phyloP scores from a whole-genome alignment of 1,140 invertebrate species.

The Venustaconcha ellipsiformis region DNA sequence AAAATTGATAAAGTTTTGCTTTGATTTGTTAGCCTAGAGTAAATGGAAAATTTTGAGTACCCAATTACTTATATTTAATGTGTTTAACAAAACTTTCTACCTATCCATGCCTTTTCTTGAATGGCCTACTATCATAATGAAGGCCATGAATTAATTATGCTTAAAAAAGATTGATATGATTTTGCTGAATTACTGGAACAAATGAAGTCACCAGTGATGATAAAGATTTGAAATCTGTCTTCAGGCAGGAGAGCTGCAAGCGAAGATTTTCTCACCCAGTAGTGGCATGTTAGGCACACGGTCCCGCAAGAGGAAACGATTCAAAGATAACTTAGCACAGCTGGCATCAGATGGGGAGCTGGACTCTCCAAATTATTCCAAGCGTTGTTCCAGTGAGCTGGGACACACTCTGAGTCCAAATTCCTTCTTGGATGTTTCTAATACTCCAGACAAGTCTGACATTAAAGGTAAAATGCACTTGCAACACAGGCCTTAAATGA shows the following conservation, averaged over 20 bases:
- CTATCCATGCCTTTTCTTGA: too few species aligned
- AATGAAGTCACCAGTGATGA: too few species aligned
- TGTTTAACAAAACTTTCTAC: too few species aligned
- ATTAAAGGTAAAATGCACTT: slow-evolving; percentile 5
- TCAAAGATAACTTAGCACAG: slow-evolving; percentile 69
- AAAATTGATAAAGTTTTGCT: too few species aligned
- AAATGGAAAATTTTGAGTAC: too few species aligned
- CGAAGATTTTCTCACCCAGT: slow-evolving; percentile 35
- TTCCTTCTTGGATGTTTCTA: slow-evolving; percentile 84
- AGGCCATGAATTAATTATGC: too few species aligned
- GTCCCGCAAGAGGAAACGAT: slow-evolving; percentile 67
- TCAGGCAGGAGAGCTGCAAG: slow-evolving; percentile 1
- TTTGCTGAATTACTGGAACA: too few species aligned
- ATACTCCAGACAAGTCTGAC: slow-evolving; percentile 60
- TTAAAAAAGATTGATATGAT: too few species aligned
- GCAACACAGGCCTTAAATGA: too few species aligned
- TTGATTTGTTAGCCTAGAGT: too few species aligned
- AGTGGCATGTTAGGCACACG: slow-evolving; percentile 50
- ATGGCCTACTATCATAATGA: too few species aligned
- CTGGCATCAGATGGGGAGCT: slow-evolving; percentile 66
- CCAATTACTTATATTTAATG: too few species aligned
- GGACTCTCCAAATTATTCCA: slow-evolving; percentile 72
- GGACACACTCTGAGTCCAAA: slow-evolving; percentile 85
- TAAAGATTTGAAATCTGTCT: background rate
- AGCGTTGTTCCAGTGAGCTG: slow-evolving; percentile 84